These are phyloP conservation scores for Drosophila neonasuta DNA, from an alignment of 2,888 invertebrate genomes.

Conservation along the genomic window DNA sequence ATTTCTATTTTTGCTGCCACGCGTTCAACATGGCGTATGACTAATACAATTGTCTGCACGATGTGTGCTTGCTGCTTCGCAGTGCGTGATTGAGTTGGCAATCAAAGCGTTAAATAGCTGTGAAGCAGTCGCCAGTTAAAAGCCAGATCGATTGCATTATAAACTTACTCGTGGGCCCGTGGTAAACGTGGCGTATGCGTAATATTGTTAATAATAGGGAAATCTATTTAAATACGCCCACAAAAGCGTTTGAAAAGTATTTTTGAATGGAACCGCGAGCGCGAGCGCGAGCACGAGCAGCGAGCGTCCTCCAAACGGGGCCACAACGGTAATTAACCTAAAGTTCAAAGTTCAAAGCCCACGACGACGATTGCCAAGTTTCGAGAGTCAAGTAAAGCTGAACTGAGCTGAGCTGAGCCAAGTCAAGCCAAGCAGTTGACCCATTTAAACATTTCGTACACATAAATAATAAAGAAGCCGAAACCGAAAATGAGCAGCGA, in stretches of 20 bases:
- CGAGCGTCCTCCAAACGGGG: slow-evolving; percentile 43
- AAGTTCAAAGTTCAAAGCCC: slow-evolving; percentile 79
- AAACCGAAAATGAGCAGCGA: slow-evolving; percentile 29
- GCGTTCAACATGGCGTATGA: slow-evolving; percentile 53
- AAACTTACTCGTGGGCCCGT: not conserved
- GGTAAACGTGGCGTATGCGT: slow-evolving; percentile 18
- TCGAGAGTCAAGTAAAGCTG: slow-evolving; percentile 1
- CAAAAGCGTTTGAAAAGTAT: slow-evolving; percentile 7
- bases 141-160: slow-evolving; percentile 12
- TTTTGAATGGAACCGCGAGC: not conserved
- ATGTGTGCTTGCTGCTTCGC: slow-evolving; percentile 1
- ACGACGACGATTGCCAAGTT: slow-evolving; percentile 33
- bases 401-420: not conserved
- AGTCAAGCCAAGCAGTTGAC: slow-evolving; percentile 52
- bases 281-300: not conserved
- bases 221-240: slow-evolving; percentile 18
- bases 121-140: slow-evolving; percentile 24
- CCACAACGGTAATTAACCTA: slow-evolving; percentile 73
- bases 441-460: slow-evolving; percentile 48
- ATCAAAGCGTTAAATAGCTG: slow-evolving; percentile 38
- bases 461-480: slow-evolving; percentile 54
- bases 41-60: slow-evolving; percentile 54
- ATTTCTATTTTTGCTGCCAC: slow-evolving; percentile 17
- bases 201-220: slow-evolving; percentile 5
- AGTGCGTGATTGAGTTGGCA: slow-evolving; percentile 22